Percentiles rank a stretch among this genome's conserved stretches.
Evolutionary conservation across 2,113 vertebrate species (phyloP).

Genomic region (Crotalus horridus): DNA sequence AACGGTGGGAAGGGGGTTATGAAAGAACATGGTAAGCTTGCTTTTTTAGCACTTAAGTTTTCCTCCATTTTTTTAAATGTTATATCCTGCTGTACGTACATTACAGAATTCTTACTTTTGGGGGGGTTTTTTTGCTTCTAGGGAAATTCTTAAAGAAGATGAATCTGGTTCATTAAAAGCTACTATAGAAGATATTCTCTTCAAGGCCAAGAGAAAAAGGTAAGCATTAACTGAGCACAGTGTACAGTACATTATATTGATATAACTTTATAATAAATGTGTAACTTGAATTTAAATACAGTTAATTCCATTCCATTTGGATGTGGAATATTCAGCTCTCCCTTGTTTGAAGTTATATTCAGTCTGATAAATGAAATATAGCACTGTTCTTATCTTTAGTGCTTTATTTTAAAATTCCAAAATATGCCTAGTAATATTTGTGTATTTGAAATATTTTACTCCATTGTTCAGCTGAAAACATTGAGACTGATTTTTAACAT

Average conservation of each 20-base stretch:
- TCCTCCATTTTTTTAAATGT: rapidly evolving
- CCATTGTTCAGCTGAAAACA: neutral
- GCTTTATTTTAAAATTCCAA: neutral
- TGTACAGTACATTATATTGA: neutral
- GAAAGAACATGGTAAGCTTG: slow-evolving; percentile 87
- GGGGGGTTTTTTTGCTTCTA: slow-evolving; percentile 39
- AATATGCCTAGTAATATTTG: neutral
- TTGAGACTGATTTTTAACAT: neutral
- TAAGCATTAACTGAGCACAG: slow-evolving; percentile 26
- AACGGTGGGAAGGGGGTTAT: slow-evolving; percentile 98
- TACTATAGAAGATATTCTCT: slow-evolving; percentile 92
- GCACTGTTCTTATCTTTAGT: neutral
- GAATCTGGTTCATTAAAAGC: slow-evolving; percentile 95
- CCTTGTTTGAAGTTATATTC: neutral
- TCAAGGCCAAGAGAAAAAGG: slow-evolving; percentile 93
- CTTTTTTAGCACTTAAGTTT: neutral
- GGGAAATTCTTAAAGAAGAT: slow-evolving; percentile 97
- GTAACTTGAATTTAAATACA: neutral
- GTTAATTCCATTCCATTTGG: neutral
- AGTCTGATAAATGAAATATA: neutral
- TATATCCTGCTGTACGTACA: rapidly evolving
- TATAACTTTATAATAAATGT: neutral
- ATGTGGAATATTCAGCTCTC: neutral
- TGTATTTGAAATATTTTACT: neutral
- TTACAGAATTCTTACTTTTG: rapidly evolving